Evolutionary conservation across 2,888 invertebrate genomes (phyloP).

Genomic region (Dusona sp.): DNA sequence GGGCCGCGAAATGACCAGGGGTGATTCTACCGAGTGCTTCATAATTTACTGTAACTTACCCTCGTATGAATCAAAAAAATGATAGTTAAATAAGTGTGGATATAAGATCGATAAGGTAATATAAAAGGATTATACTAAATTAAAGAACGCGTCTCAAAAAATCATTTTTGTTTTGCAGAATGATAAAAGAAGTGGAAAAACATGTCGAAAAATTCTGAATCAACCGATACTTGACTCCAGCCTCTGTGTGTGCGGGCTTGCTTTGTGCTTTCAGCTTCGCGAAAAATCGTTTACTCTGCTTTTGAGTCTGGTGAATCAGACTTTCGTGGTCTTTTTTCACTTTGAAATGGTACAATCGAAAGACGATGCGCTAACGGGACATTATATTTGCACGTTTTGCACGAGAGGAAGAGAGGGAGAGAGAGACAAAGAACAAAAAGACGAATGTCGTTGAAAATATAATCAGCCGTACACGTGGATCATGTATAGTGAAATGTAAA

Average conservation of each 20-base stretch:
- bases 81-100: background rate
- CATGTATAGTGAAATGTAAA: conserved; percentile 4
- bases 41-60: background rate
- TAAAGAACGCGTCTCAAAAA: background rate
- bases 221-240: conserved; percentile 6
- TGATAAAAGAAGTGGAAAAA: background rate
- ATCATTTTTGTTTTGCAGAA: background rate
- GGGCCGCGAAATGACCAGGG: conserved; percentile 24
- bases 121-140: background rate
- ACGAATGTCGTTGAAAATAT: conserved; percentile 50
- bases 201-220: conserved; percentile 17
- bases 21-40: conserved; percentile 20
- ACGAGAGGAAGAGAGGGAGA: conserved; percentile 17
- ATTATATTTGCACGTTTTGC: conserved; percentile 11
- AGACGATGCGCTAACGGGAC: conserved; percentile 36
- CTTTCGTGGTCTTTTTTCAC: background rate
- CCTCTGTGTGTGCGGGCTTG: conserved; percentile 7
- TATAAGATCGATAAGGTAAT: background rate
- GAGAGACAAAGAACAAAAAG: conserved; percentile 8
- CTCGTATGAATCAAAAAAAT: background rate
- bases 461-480: conserved; percentile 35
- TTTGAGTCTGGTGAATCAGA: conserved; percentile 3
- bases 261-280: conserved; percentile 66
- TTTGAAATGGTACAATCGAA: conserved; percentile 8
- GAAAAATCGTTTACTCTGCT: conserved; percentile 73